phyloP scores from a whole-genome alignment of 1,140 invertebrate species.

The Oreohelix idahoensis region DNA sequence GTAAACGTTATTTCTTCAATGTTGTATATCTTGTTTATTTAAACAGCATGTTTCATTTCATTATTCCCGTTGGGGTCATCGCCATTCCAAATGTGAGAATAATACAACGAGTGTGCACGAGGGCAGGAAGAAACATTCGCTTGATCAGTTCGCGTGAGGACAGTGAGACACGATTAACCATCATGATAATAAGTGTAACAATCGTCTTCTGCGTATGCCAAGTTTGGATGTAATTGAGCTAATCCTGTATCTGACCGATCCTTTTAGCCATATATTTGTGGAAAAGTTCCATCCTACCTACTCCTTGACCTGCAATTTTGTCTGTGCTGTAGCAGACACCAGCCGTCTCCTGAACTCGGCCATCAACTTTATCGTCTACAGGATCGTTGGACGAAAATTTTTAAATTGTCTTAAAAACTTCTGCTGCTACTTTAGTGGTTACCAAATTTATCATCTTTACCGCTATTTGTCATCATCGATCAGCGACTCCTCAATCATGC shows the following conservation, averaged over 20 bases:
- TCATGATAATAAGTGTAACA: conserved; percentile 42
- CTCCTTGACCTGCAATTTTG: conserved; percentile 31
- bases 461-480: too few relatives aligned
- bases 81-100: conserved; percentile 38
- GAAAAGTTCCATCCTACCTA: conserved; percentile 22
- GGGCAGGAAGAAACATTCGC: background rate
- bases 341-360: conserved; percentile 79
- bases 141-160: too few relatives aligned
- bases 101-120: conserved; percentile 21
- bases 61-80: conserved; percentile 40
- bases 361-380: conserved; percentile 82
- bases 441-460: too few relatives aligned
- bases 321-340: conserved; percentile 74
- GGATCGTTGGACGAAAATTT: conserved; percentile 95
- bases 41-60: conserved; percentile 44
- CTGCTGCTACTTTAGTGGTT: background rate
- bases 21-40: conserved; percentile 46
- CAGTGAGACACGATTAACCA: conserved; percentile 37
- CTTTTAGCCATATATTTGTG: background rate
- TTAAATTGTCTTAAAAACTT: conserved; percentile 73
- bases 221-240: conserved; percentile 44
- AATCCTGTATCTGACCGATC: conserved; percentile 36
- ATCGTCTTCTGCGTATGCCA: conserved; percentile 46
- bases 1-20: conserved; percentile 41
- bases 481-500: too few relatives aligned